phyloP scores from a whole-genome alignment of 2,113 vertebrate genomes.

The Anas platyrhynchos region DNA sequence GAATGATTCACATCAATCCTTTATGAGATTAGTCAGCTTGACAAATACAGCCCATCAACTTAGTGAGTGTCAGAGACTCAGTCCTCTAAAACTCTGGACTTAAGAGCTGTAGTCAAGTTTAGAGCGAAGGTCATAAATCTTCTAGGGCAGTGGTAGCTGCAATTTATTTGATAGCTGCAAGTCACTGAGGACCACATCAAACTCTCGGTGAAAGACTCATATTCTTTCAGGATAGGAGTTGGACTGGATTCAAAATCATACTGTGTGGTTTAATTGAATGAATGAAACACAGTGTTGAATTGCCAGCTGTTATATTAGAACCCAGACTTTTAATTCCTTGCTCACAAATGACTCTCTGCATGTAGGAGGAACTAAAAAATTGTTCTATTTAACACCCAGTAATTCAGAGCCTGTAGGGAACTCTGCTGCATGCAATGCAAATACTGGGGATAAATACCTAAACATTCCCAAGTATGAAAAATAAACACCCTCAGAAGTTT shows the following conservation, averaged over 20 bases:
- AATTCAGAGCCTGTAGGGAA: constrained; percentile 9
- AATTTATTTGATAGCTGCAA: constrained; percentile 7
- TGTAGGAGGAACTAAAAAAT: neutral
- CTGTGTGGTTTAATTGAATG: constrained; percentile 57
- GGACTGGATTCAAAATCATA: neutral
- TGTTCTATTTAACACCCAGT: constrained; percentile 20
- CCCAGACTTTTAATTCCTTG: constrained; percentile 32
- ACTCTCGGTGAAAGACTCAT: neutral
- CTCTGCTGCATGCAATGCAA: neutral
- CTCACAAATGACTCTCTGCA: constrained; percentile 37
- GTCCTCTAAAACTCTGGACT: neutral
- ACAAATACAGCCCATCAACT: constrained; percentile 2
- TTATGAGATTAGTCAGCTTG: neutral
- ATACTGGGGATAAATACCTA: neutral
- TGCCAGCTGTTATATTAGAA: constrained; percentile 55
- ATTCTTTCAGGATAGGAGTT: neutral
- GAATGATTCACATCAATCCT: constrained; percentile 1
- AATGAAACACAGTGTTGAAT: constrained; percentile 41
- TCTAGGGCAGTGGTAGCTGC: neutral
- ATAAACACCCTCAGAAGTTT: neutral
- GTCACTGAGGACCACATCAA: neutral
- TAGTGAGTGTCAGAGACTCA: neutral
- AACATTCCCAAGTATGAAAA: neutral
- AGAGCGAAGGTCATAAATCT: constrained; percentile 24
- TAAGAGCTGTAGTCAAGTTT: neutral